Base-by-base conservation (phyloP, 2,888 invertebrate species). In the Scaptodrosophila latifasciaeformis region DNA sequence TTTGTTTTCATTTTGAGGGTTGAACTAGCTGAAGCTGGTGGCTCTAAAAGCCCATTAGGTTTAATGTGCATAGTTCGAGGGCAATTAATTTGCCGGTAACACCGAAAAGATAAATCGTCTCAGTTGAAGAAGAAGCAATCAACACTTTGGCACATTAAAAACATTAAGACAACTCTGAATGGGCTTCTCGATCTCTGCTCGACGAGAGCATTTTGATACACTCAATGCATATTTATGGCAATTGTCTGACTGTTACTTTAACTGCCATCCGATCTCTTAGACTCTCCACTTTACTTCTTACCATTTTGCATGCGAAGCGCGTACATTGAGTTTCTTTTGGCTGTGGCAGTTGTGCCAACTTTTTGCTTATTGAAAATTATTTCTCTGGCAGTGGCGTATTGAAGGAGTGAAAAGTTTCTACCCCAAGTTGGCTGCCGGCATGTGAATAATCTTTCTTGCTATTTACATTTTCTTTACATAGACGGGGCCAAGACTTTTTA, bases 41-140 rank as follows among this genome's bases (percentile, higher is more conserved):
- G 4, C 18, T 18, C 42, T 42, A 42, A 21, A 24, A 70, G 74
- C 72, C 74, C 72, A 77, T 74, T 74, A 74, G 66, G 64, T 77
- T 77, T 70, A 77, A 77, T 74, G 72, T 64, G 64, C 71, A 72
- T 71, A 72, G 71, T 69, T 72, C 62, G 67, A 71, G 71, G 62
- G 71, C 71, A 75, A 75, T 72, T 72, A 71, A 69, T 75, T 75
- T 65, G 59, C 57, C 60, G 53, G 34, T 62, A 69, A 57, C 53
- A 42, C 65, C 47, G 52, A 52, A 72, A 71, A 72, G 69, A 75
- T 75, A 69, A n/a, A n/a, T n/a, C n/a, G n/a, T n/a, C n/a, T n/a
- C n/a, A n/a, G n/a, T n/a, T n/a, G n/a, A n/a, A n/a, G n/a, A n/a
- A n/a, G n/a, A n/a, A n/a, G n/a, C n/a, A n/a, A n/a, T n/a, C n/a